Evolutionary conservation across 1,140 invertebrate genomes (phyloP), one percentile per base, ranked within the genome.

Genomic region (Camponotus floridanus): DNA sequence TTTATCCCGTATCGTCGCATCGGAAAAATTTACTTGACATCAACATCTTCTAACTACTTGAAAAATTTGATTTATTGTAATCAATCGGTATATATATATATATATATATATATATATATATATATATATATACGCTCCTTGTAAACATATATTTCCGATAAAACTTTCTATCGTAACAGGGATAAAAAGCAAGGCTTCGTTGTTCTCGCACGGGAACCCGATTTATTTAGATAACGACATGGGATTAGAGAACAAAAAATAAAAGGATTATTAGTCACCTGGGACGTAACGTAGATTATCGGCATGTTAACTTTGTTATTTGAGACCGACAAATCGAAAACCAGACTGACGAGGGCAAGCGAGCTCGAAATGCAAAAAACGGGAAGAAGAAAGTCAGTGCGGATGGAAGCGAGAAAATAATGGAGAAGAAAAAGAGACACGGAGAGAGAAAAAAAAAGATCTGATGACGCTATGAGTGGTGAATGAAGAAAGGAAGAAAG

Each of bases 251-350:
- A 51, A 65, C 33, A 15, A 45, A 21, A 48, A 62, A 42, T 45
- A n/a, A 36, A 55, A 81, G 76, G 73, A 86, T 87, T 84, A 88
- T 88, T 79, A 87, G 85, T 87, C 78, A 88, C 61, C 31, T 68
- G 67, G 51, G 48, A 31, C 71, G 85, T 84, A 74, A 84, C 57
- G 84, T 36, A 64, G 61, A 59, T 83, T 68, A 74, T 76, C 87
- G 59, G 51, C n/a, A 86, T 65, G 86, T 61, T 87, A 87, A 88
- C 76, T 78, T 87, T 84, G 45, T 87, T 84, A 68, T 21, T 57
- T 26, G 51, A 42, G 67, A 88, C 31, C 39, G 65, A 65, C 31
- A 45, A 81, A 84, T 88, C 78, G 62, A 88, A 59, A 68, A 13
- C 45, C 45, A 48, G 33, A 74, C 51, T 57, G 64, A 73, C n/a